A percentile compares a stretch with the other conserved stretches of the same genome.
phyloP scores from a whole-genome alignment of 2,113 vertebrate genomes.

The Cricetomys ansorgei region DNA sequence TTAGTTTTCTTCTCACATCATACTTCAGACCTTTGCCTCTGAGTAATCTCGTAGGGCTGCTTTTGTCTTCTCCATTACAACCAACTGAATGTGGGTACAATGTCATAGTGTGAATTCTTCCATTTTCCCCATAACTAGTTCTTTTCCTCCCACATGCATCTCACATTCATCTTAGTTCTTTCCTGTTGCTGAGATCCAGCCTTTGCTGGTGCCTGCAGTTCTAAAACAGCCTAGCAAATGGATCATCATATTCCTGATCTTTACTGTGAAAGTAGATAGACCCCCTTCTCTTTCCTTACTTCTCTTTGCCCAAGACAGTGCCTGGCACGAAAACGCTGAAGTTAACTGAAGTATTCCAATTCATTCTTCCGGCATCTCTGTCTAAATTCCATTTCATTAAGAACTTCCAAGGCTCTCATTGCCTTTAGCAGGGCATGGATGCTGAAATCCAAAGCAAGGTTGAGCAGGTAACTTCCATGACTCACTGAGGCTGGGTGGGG shows the following conservation, averaged over 20 bases:
- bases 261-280: not conserved
- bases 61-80: not conserved
- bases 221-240: not conserved
- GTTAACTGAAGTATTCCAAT: not conserved
- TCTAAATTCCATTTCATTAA: not conserved
- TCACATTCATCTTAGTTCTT: not conserved
- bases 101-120: not conserved
- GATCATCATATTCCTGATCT: not conserved
- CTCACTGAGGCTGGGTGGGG: not conserved
- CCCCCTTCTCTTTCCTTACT: not conserved
- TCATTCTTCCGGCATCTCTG: not conserved
- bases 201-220: not conserved
- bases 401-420: not conserved
- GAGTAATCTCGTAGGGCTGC: not conserved
- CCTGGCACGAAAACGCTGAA: not conserved
- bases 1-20: not conserved
- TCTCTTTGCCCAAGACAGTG: not conserved
- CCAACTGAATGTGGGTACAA: no score
- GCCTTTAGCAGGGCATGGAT: not conserved
- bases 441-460: not conserved
- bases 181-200: not conserved
- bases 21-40: not conserved
- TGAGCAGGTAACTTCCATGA: not conserved
- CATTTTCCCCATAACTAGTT: not conserved
- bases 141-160: not conserved